Conservation (phyloP, 2,113 vertebrate species). For the Lophius piscatorius region DNA sequence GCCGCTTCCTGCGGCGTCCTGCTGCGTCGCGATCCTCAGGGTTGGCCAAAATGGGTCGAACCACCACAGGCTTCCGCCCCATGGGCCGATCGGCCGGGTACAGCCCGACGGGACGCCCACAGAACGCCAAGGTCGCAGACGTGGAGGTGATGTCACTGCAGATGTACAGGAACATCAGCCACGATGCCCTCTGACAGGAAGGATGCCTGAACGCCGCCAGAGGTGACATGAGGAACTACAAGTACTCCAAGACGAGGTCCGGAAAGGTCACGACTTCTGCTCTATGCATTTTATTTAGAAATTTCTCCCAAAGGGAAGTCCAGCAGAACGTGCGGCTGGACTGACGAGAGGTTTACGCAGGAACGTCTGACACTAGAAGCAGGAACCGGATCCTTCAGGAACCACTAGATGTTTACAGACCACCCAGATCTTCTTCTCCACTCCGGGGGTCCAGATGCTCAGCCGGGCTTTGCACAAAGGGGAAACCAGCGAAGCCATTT, state of each 20-base stretch:
- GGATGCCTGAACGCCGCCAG: neutral
- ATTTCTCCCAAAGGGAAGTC: too few species aligned
- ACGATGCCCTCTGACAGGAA: conserved; percentile 49
- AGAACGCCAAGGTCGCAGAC: conserved; percentile 59
- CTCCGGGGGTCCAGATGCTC: conserved; percentile 31
- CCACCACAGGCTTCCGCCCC: conserved; percentile 70
- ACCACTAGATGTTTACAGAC: conserved; percentile 66
- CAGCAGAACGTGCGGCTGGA: neutral
- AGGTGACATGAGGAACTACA: neutral
- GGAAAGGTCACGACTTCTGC: too few species aligned
- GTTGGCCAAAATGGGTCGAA: conserved; percentile 56
- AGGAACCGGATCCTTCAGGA: neutral
- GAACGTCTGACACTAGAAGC: neutral
- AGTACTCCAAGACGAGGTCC: too few species aligned
- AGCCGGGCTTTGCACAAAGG: conserved; percentile 16
- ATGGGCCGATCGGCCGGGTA: conserved; percentile 79
- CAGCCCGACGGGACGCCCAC: conserved; percentile 74
- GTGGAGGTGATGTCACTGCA: conserved; percentile 78
- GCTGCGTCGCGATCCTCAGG: conserved; percentile 44
- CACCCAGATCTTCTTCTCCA: neutral
- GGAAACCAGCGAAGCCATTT: conserved; percentile 20
- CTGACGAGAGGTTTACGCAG: neutral
- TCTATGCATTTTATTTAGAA: too few species aligned
- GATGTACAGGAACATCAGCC: conserved; percentile 70
- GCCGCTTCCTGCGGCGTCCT: conserved; percentile 81